Evolutionary conservation across 2,888 invertebrate genomes (phyloP).

Genomic region (Phalera bucephala): DNA sequence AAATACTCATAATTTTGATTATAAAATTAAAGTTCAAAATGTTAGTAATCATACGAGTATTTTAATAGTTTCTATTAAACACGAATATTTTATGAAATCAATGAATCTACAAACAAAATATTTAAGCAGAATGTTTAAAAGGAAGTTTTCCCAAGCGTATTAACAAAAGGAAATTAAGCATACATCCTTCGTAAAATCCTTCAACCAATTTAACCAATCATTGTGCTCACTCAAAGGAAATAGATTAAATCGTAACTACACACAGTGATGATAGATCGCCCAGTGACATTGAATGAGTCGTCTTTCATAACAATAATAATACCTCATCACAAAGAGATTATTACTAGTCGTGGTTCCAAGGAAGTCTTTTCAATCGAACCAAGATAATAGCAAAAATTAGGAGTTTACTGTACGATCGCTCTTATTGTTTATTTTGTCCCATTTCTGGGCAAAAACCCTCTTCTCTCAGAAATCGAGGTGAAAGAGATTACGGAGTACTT

Average conservation of each 20-base stretch:
- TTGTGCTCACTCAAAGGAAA: conserved; percentile 34
- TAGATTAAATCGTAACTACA: conserved; percentile 17
- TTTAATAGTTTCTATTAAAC: no score
- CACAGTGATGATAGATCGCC: conserved; percentile 25
- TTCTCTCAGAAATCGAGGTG: no score
- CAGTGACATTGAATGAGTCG: conserved; percentile 42
- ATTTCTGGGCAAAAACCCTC: no score
- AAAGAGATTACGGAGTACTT: no score
- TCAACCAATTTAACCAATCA: conserved; percentile 18
- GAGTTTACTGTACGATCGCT: conserved; percentile 29
- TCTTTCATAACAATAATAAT: conserved; percentile 36
- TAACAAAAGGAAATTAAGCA: conserved; percentile 17
- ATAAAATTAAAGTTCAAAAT: no score
- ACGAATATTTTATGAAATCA: no score
- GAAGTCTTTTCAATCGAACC: conserved; percentile 22
- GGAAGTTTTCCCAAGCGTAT: conserved; percentile 16
- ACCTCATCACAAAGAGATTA: conserved; percentile 26
- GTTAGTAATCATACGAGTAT: no score
- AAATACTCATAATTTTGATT: no score
- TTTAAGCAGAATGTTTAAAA: no score
- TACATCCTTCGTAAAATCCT: conserved; percentile 21
- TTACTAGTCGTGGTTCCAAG: conserved; percentile 8
- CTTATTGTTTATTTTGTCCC: conserved; percentile 3
- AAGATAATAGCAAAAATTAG: conserved; percentile 20
- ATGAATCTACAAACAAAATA: no score